Evolutionary conservation across 2,113 vertebrate genomes (phyloP), one percentile per base, ranked within the genome.

Genomic region (Noctilio leporinus): DNA sequence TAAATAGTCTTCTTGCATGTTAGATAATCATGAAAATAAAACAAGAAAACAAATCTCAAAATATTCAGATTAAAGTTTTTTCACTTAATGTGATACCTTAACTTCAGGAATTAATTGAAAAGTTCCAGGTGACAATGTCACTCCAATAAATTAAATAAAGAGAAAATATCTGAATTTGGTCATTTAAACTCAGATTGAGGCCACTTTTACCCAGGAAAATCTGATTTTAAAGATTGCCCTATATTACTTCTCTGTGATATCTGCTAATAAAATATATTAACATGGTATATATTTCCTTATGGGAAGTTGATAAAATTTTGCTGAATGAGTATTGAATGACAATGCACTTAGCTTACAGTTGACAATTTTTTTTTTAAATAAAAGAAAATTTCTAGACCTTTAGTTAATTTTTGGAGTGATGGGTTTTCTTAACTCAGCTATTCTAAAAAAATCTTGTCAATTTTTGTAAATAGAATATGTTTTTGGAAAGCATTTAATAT

Each of bases 401-500:
- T 67, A 65, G 28, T 67, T 24, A 22, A 69, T 89, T 69, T 49
- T 43, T 51, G 20, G 22, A 53, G 47, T 77, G 47, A n/a, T 69
- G 45, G 4, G 62, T 95, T 76, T 89, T 69, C 62, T 89, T 81
- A 80, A 49, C 30, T 86, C 24, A 35, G 35, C 67, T 67, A 93
- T 40, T 91, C 77, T 7, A 0, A 78, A 83, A 82, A 57, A 86
- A 83, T 20, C 49, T 28, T 49, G 77, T 93, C 53, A 73, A 8
- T 82, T 92, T 72, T 94, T 89, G 57, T 94, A 5, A 94, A 55
- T 22, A 67, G 15, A 86, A 4, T 85, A 67, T 94, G 55, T 86
- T 38, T 93, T 59, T 49, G 75, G 62, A 81, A 95, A 89, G 20
- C 11, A 69, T 76, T 30, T 77, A 45, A 64, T 40, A 85, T 47